Conservation (phyloP, 2,797 vertebrate genomes). For the Esox lucius region DNA sequence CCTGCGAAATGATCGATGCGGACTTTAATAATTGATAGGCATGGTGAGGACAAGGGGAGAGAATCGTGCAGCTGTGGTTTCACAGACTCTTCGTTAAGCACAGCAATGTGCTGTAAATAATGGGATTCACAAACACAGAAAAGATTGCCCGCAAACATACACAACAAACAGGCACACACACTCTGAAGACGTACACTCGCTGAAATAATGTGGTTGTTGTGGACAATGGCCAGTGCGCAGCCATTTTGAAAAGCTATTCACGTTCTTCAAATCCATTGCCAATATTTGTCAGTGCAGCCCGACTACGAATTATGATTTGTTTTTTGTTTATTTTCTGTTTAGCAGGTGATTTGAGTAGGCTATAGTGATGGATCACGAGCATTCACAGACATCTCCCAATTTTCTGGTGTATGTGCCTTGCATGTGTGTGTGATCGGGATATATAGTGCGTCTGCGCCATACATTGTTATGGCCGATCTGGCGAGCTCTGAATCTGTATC, state of each 20-base stretch:
- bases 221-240: conserved; percentile 8
- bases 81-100: conserved; percentile 68
- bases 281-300: not conserved
- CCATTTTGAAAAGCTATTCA: not conserved
- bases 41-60: conserved; percentile 67
- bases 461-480: conserved; percentile 74
- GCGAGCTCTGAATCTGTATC: conserved; percentile 79
- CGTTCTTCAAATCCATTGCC: not conserved
- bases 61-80: conserved; percentile 73
- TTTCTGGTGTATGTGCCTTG: conserved; percentile 16
- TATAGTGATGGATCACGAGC: not conserved
- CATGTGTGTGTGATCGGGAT: conserved; percentile 63
- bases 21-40: conserved; percentile 81
- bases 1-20: conserved; percentile 76
- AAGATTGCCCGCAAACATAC: not conserved
- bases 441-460: conserved; percentile 67
- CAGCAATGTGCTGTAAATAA: conserved; percentile 65
- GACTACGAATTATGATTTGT: not conserved
- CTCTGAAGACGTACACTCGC: not conserved
- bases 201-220: conserved; percentile 16
- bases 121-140: conserved; percentile 50
- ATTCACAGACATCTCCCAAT: not conserved
- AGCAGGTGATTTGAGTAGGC: not conserved
- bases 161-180: not conserved
- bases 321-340: not conserved